phyloP scores from a whole-genome alignment of 1,140 invertebrate species.

The Agrypnia vestita region DNA sequence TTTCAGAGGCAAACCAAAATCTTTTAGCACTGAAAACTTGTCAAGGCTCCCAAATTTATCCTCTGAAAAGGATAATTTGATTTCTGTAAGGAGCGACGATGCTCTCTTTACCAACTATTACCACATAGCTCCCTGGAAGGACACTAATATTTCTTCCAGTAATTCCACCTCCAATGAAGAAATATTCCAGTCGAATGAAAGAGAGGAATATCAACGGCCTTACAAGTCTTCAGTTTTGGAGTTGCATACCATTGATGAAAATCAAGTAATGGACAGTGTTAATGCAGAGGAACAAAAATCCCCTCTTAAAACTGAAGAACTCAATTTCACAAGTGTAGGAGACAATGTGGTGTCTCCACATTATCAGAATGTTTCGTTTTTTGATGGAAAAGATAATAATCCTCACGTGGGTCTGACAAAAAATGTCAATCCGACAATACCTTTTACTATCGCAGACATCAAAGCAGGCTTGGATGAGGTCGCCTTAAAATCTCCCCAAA shows the following conservation, averaged over 20 bases:
- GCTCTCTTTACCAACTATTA: constrained; percentile 22
- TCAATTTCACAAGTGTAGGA: too few species aligned
- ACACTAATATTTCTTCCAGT: constrained; percentile 12
- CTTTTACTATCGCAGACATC: not conserved
- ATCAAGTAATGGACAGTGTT: not conserved
- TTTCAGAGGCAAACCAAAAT: constrained; percentile 67
- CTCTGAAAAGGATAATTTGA: not conserved
- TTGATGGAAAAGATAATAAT: too few species aligned
- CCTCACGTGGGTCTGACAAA: too few species aligned
- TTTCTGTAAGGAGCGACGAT: constrained; percentile 31
- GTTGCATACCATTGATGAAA: not conserved
- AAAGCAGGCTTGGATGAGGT: constrained; percentile 4
- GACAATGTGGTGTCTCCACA: too few species aligned
- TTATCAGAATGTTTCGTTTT: too few species aligned
- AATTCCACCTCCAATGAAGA: constrained; percentile 1
- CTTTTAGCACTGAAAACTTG: constrained; percentile 68
- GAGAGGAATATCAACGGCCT: not conserved
- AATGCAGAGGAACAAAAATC: not conserved
- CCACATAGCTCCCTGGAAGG: constrained; percentile 31
- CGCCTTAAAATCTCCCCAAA: constrained; percentile 5
- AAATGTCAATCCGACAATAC: too few species aligned
- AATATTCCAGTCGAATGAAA: not conserved
- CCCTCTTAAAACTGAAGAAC: too few species aligned
- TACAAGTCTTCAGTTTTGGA: not conserved
- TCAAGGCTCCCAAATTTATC: not conserved